Evolutionary conservation across 92 coral and sea anemone genomes (phyloP).

Genomic region (Heteractis magnifica): DNA sequence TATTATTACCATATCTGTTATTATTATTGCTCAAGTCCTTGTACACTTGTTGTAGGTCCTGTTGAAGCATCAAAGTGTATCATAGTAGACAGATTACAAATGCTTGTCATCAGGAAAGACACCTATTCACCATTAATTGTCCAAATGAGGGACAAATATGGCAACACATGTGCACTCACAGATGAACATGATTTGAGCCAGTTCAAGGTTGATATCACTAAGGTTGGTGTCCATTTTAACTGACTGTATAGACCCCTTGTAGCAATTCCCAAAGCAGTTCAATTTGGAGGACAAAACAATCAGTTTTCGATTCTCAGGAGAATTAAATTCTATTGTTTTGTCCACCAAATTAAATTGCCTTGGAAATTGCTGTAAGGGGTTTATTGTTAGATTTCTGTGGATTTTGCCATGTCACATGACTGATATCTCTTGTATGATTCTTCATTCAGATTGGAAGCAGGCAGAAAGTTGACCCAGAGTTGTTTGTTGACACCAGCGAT

Average conservation of each 20-base stretch:
- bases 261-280: too few species aligned
- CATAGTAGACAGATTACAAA: conserved; percentile 68
- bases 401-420: neutral
- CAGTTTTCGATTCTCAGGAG: too few species aligned
- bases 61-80: conserved; percentile 78
- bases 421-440: neutral
- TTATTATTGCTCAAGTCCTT: neutral
- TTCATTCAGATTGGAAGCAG: conserved; percentile 79
- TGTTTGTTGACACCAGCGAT: conserved; percentile 68
- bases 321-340: too few species aligned
- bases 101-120: conserved; percentile 69
- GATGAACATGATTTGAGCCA: conserved; percentile 52
- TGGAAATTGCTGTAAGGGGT: neutral
- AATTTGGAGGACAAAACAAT: too few species aligned
- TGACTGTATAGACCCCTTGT: too few species aligned
- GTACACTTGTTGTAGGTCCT: conserved; percentile 43
- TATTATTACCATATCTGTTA: neutral
- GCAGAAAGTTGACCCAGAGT: conserved; percentile 72
- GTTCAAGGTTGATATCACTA: conserved; percentile 63
- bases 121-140: conserved; percentile 84
- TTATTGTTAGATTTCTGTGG: neutral
- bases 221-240: conserved; percentile 29
- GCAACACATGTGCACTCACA: conserved; percentile 70
- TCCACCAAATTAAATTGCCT: neutral
- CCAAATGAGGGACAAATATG: conserved; percentile 88